Percentiles rank a stretch among this genome's conserved stretches.
Evolutionary conservation across 2,888 invertebrate species (phyloP).

Genomic region (Charanyca ferruginea): DNA sequence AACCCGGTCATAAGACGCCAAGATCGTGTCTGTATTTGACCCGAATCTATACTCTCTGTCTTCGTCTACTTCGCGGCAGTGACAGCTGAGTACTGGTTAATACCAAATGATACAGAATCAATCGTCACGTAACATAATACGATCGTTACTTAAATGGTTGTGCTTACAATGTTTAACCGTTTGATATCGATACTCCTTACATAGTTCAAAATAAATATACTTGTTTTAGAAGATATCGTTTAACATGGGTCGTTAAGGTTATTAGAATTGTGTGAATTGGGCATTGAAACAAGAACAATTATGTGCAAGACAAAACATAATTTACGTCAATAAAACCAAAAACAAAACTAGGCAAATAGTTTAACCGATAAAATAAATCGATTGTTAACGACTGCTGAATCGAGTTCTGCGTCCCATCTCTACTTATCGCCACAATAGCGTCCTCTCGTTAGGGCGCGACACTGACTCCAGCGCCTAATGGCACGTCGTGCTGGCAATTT

Average conservation of each 20-base stretch:
- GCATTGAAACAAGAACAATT: background rate
- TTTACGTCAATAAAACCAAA: slow-evolving; percentile 1
- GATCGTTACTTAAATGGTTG: slow-evolving; percentile 42
- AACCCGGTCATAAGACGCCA: slow-evolving; percentile 53
- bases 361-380: slow-evolving; percentile 46
- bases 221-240: background rate
- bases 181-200: slow-evolving; percentile 26
- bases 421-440: slow-evolving; percentile 64
- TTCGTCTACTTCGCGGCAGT: slow-evolving; percentile 43
- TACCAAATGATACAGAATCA: slow-evolving; percentile 53
- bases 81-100: slow-evolving; percentile 50
- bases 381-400: slow-evolving; percentile 51
- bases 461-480: slow-evolving; percentile 64
- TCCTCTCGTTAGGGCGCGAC: slow-evolving; percentile 67
- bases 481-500: slow-evolving; percentile 68
- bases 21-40: slow-evolving; percentile 54
- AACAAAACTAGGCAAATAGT: slow-evolving; percentile 26
- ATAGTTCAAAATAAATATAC: slow-evolving; percentile 1
- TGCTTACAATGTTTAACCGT: slow-evolving; percentile 17
- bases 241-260: background rate
- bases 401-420: slow-evolving; percentile 59
- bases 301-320: background rate
- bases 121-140: slow-evolving; percentile 52
- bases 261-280: too few species aligned
- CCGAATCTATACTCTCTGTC: slow-evolving; percentile 52